Percentiles rank a stretch among this genome's conserved stretches.
Evolutionary conservation across 2,113 vertebrate genomes (phyloP).

Genomic region (Condylura cristata): DNA sequence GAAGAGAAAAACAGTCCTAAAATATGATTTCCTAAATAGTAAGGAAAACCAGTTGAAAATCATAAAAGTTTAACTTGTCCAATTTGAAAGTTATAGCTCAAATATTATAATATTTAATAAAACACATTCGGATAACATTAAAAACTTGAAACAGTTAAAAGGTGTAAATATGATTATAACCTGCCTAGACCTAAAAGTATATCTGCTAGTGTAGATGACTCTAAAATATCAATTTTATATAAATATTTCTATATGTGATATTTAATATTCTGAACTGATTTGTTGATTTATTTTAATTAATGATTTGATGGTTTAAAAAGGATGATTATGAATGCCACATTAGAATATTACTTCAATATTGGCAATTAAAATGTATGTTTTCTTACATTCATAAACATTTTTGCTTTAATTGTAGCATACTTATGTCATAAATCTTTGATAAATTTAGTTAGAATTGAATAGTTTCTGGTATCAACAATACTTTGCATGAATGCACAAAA

Average conservation of each 20-base stretch:
- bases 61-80: conserved; percentile 37
- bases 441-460: conserved; percentile 67
- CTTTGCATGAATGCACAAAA: conserved; percentile 60
- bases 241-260: neutral
- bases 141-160: conserved; percentile 21
- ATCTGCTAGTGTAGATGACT: neutral
- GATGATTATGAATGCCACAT: neutral
- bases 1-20: neutral
- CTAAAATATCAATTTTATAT: conserved; percentile 2
- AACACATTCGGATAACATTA: neutral
- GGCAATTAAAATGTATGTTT: neutral
- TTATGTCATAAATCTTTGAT: conserved; percentile 53
- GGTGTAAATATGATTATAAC: conserved; percentile 19
- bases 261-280: conserved; percentile 33
- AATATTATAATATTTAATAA: conserved; percentile 13
- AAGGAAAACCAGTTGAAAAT: conserved; percentile 36
- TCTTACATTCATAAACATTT: conserved; percentile 5
- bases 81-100: conserved; percentile 35
- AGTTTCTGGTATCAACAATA: conserved; percentile 45
- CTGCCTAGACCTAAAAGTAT: neutral
- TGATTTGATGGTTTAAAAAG: neutral
- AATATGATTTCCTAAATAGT: neutral
- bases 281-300: conserved; percentile 23
- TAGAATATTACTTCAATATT: neutral
- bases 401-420: conserved; percentile 57